These are phyloP conservation scores for Emydocephalus ijimae DNA, from an alignment of 2,113 vertebrate genomes.

Conservation along the genomic window DNA sequence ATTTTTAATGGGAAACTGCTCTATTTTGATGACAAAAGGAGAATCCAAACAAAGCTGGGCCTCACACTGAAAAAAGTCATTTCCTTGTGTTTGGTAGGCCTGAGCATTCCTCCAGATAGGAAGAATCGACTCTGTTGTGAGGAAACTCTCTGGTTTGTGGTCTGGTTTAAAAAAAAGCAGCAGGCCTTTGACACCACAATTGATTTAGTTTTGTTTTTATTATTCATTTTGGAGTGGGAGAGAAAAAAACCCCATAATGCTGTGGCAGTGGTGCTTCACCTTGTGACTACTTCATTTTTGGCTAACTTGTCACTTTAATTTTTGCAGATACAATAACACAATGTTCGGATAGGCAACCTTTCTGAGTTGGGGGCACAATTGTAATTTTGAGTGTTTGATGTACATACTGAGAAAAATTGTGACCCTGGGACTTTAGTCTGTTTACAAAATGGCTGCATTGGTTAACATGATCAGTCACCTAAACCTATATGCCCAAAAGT, in stretches of 20 bases:
- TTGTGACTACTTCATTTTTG: not conserved
- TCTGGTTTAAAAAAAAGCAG: not conserved
- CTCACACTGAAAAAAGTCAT: too few species aligned
- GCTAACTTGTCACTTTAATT: not conserved
- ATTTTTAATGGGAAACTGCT: not conserved
- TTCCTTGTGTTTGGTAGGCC: not conserved
- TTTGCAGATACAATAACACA: not conserved
- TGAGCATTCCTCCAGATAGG: not conserved
- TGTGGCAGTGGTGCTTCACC: not conserved
- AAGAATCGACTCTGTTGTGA: not conserved
- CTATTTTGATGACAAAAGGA: not conserved
- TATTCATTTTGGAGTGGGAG: not conserved
- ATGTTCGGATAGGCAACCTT: not conserved
- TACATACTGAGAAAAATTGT: not conserved
- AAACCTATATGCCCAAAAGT: not conserved
- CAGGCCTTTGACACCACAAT: not conserved
- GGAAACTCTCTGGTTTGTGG: not conserved
- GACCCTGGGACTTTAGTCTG: not conserved
- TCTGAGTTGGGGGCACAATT: not conserved
- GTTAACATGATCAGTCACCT: not conserved
- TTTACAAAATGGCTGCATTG: not conserved
- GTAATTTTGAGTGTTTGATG: not conserved
- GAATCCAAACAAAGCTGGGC: not conserved
- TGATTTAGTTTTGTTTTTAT: not conserved
- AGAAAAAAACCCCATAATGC: not conserved